Base-by-base conservation (phyloP, 2,888 invertebrate genomes). In the Drosophila buzzatii region DNA sequence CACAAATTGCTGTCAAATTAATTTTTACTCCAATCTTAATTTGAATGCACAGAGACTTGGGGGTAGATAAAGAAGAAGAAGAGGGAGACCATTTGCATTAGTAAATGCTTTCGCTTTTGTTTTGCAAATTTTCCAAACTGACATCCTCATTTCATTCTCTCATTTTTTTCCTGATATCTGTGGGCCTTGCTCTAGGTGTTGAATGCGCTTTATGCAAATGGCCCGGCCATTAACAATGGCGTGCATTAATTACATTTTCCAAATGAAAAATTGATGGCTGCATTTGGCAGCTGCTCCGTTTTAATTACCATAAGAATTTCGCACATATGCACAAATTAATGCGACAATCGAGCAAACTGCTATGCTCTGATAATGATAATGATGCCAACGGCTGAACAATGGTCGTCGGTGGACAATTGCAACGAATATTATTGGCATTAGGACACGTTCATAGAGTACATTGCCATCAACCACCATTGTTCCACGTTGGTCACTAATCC, bases 291-390 rank as follows among this genome's bases (percentile, higher is more conserved):
- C 68, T 42, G 64, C 45, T 74, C 57, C 65, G 63, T 76, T 90
- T 90, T 90, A 85, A 90, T 88, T 81, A 76, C 79, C 86, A 77
- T 76, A 81, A 79, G 85, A 77, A 85, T 85, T 81, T 81, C 73
- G 49, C 90, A 86, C 89, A 86, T 90, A 88, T 86, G 90, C 79
- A 60, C 63, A 85, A 85, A 90, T 88, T 74, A 85, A 75, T 80
- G 78, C 69, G 74, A 63, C 78, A 85, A 84, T 81, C 77, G 85
- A 51, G 27, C 31, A 6, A 35, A 58, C 45, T 39, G 64, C 35
- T 33, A 39, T 33, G 59, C 66, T 69, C 53, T 71, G 85, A 78
- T 82, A 82, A 88, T 89, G 76, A 76, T 81, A 82, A 85, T 82
- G 67, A 89, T 76, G 71, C 65, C 33, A 51, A n/a, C 18, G 49